Percentiles rank a stretch among this genome's conserved stretches.
These are phyloP conservation scores for Gallinago stenura DNA, from an alignment of 2,797 vertebrate genomes.

Conservation along the genomic window DNA sequence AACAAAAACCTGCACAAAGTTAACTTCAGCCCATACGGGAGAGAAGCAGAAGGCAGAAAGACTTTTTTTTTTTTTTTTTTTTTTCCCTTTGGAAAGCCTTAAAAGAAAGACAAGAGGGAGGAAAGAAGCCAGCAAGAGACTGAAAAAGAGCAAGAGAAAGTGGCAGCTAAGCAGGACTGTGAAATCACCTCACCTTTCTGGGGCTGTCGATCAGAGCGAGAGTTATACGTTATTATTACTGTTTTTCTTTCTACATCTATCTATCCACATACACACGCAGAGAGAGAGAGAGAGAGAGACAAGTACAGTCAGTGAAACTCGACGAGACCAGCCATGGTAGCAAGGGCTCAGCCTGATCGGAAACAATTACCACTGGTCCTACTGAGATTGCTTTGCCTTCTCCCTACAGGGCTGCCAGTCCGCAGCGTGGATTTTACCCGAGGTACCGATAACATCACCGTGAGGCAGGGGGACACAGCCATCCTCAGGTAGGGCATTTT, in stretches of 20 bases:
- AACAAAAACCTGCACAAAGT: too few species aligned
- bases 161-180: conserved; percentile 67
- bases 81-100: background rate
- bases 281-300: conserved; percentile 40
- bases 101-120: background rate
- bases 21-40: too few species aligned
- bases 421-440: conserved; percentile 98
- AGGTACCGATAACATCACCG: conserved; percentile 99
- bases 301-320: conserved; percentile 72
- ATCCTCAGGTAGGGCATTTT: conserved; percentile 93
- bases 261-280: background rate
- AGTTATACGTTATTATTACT: conserved; percentile 61
- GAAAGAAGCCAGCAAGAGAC: conserved; percentile 41
- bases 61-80: background rate
- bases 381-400: conserved; percentile 98
- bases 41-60: too few species aligned
- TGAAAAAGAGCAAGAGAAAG: conserved; percentile 69
- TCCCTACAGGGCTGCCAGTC: conserved; percentile 98
- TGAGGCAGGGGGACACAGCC: conserved; percentile 98
- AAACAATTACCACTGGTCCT: conserved; percentile 94
- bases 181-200: conserved; percentile 44
- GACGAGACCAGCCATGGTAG: conserved; percentile 86
- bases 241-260: conserved; percentile 10
- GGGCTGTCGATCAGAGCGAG: conserved; percentile 51
- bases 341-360: conserved; percentile 89